phyloP scores from a whole-genome alignment of 2,797 vertebrate species.

The Rhyacichthys aspro region DNA sequence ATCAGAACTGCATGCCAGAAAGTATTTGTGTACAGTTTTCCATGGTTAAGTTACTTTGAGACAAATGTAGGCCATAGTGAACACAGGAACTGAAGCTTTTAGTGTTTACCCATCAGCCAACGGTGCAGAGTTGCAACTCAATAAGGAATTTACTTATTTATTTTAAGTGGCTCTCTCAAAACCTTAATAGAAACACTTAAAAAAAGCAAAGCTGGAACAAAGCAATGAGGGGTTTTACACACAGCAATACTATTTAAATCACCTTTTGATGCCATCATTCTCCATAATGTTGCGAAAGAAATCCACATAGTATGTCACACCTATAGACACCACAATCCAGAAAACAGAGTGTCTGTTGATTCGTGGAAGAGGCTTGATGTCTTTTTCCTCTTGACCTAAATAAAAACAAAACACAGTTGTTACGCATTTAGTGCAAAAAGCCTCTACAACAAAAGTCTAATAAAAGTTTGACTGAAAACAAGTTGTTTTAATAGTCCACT shows the following conservation, averaged over 20 bases:
- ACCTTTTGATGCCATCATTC: slow-evolving; percentile 87
- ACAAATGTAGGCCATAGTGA: background rate
- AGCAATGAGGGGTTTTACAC: background rate
- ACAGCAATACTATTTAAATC: slow-evolving; percentile 8
- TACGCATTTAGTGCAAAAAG: background rate
- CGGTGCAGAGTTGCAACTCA: background rate
- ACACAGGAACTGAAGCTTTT: background rate
- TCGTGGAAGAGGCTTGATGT: slow-evolving; percentile 84
- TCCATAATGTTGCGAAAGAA: slow-evolving; percentile 87
- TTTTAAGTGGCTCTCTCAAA: too few species aligned
- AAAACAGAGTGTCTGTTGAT: slow-evolving; percentile 92
- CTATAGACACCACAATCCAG: slow-evolving; percentile 90
- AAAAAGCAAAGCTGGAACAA: too few species aligned
- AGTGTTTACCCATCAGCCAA: background rate
- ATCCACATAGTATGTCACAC: slow-evolving; percentile 91
- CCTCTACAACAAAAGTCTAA: too few species aligned
- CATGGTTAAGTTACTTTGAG: background rate
- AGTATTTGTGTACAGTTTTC: background rate
- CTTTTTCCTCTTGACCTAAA: slow-evolving; percentile 82
- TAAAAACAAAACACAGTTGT: slow-evolving; percentile 5
- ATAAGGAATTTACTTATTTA: background rate
- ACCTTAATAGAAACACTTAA: background rate
- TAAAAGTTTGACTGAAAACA: too few species aligned
- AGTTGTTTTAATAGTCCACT: too few species aligned
- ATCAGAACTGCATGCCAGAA: background rate